Evolutionary conservation across 2,113 vertebrate genomes (phyloP), one percentile per base, ranked within the genome.

Genomic region (Theristicus caerulescens): DNA sequence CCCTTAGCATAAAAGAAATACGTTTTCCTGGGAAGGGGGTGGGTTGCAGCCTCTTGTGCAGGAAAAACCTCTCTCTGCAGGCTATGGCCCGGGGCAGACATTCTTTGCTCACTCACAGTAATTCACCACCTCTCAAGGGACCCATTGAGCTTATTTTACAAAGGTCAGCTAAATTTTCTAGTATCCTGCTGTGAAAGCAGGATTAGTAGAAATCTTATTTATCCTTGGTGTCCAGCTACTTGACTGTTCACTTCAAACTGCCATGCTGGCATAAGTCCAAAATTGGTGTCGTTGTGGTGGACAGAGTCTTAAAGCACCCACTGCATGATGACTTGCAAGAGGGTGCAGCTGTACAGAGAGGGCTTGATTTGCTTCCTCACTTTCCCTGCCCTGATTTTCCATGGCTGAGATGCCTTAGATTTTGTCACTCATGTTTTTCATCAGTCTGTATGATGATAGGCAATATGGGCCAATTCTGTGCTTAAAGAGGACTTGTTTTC

Each of bases 81-180:
- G 49, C 77, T 72, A 2, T 62, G 77, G 86, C 91, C 73, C 1
- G 38, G 61, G 86, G 66, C 83, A 87, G 78, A 38, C 74, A 47
- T 87, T 94, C 83, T 91, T 85, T 95, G 81, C 91, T 89, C 8
- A 1, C 22, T 87, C 66, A 72, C 54, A 84, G 91, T 94, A 95
- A 94, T 95, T 96, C 81, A 79, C 62, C 29, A 8, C 82, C 58
- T 89, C 97, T 89, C 91, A 62, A 66, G 94, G 89, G 96, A 86
- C 49, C 44, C 42, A 82, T 76, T 95, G 91, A 97, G 94, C 83
- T 97, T 97, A 90, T 95, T 97, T 94, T 94, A 95, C 89, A 94
- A 94, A 96, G 83, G 91, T 97, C 96, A 97, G 93, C 93, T 94
- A 91, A 95, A 96, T 97, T 96, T 94, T 96, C 93, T 95, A 79